These are phyloP conservation scores for Polylopha cassiicola DNA, from an alignment of 2,888 invertebrate genomes.

Conservation along the genomic window DNA sequence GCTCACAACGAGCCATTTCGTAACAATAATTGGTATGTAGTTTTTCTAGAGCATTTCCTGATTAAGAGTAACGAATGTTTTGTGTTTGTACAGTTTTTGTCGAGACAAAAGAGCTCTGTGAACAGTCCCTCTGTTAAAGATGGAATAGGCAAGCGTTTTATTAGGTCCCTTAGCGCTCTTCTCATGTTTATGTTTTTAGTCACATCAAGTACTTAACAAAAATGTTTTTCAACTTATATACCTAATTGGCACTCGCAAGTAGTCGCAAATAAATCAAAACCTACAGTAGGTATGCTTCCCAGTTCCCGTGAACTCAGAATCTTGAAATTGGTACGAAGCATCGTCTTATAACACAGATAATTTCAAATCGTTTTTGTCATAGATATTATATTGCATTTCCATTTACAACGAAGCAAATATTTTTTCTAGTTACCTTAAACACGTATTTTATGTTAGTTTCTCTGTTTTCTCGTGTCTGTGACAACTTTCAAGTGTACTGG, in stretches of 20 bases:
- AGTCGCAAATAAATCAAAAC: too few species aligned
- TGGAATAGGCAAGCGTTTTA: slow-evolving; percentile 19
- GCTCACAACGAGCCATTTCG: slow-evolving; percentile 38
- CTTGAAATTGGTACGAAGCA: too few species aligned
- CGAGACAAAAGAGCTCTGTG: slow-evolving; percentile 41
- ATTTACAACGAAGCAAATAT: slow-evolving; percentile 1
- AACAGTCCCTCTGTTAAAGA: slow-evolving; percentile 23
- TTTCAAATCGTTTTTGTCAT: too few species aligned
- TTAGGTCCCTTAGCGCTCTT: slow-evolving; percentile 7
- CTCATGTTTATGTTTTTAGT: background rate
- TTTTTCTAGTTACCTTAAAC: slow-evolving; percentile 17
- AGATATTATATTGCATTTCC: slow-evolving; percentile 6
- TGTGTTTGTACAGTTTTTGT: slow-evolving; percentile 35
- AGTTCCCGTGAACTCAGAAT: too few species aligned
- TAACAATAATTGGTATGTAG: slow-evolving; percentile 57
- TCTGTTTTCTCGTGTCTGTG: slow-evolving; percentile 16
- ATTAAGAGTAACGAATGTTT: slow-evolving; percentile 58
- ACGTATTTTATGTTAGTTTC: too few species aligned
- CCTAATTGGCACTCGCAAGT: too few species aligned
- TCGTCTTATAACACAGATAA: too few species aligned
- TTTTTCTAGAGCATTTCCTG: slow-evolving; percentile 74
- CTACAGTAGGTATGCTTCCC: too few species aligned
- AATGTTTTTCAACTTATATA: too few species aligned
- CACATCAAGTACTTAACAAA: background rate
- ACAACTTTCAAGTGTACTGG: slow-evolving; percentile 40